Evolutionary conservation across 2,888 invertebrate genomes (phyloP).

Genomic region (Clusia tigrina): DNA sequence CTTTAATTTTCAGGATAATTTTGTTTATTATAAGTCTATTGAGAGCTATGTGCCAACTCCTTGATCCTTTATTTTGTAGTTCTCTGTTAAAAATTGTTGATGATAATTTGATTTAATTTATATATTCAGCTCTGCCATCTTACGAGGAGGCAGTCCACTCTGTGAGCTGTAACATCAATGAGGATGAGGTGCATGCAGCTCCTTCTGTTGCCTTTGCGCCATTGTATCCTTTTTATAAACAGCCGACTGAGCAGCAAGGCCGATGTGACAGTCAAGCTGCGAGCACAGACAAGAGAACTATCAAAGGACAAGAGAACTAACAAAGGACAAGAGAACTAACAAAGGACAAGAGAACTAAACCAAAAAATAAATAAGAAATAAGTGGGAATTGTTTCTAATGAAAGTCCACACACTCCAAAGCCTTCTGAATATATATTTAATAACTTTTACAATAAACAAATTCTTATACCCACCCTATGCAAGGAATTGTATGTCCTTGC

Average conservation of each 20-base stretch:
- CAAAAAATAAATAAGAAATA: too few relatives aligned
- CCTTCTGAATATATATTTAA: too few relatives aligned
- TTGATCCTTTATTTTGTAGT: neutral
- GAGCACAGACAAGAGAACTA: conserved; percentile 17
- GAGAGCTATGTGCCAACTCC: neutral
- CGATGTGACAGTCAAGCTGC: conserved; percentile 40
- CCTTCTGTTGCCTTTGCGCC: conserved; percentile 56
- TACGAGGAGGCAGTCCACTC: conserved; percentile 60
- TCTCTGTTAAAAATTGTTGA: neutral
- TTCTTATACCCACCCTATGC: too few relatives aligned
- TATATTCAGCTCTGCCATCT: conserved; percentile 50
- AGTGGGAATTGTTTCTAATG: too few relatives aligned
- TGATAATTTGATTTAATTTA: neutral
- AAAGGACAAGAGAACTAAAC: too few relatives aligned
- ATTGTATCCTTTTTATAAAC: conserved; percentile 59
- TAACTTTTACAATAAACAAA: too few relatives aligned
- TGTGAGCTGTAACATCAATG: conserved; percentile 50
- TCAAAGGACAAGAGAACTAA: too few relatives aligned
- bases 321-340: too few relatives aligned
- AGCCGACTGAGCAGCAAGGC: conserved; percentile 43
- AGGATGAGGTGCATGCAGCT: conserved; percentile 52
- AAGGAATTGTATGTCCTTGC: too few relatives aligned
- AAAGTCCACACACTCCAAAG: too few relatives aligned
- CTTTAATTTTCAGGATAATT: too few relatives aligned
- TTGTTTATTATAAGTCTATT: too few relatives aligned